Conservation (phyloP, 35 echinoderm and acorn worm genomes). For the Apostichopus parvimensis region DNA sequence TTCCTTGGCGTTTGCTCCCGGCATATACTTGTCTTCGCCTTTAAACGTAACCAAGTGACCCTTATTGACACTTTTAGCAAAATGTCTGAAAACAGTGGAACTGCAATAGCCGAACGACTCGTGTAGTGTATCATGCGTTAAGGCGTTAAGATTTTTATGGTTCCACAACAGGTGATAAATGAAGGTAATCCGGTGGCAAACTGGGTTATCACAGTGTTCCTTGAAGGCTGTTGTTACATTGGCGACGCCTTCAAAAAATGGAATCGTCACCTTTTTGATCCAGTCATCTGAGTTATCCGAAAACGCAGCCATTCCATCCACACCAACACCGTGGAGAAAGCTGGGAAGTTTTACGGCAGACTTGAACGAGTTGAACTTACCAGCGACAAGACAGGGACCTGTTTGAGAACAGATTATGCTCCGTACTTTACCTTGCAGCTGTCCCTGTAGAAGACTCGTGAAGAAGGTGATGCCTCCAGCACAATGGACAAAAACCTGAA, state of each 20-base stretch:
- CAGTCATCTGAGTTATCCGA: conserved; percentile 32
- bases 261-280: conserved; percentile 43
- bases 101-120: conserved; percentile 65
- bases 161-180: conserved; percentile 70
- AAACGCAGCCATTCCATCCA: conserved; percentile 64
- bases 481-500: conserved; percentile 69
- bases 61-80: conserved; percentile 57
- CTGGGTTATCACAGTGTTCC: conserved; percentile 73
- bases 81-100: conserved; percentile 53
- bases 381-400: conserved; percentile 57
- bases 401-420: conserved; percentile 69
- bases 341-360: conserved; percentile 53
- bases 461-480: conserved; percentile 59
- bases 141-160: conserved; percentile 62
- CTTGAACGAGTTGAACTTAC: conserved; percentile 62
- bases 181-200: conserved; percentile 75
- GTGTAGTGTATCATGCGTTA: conserved; percentile 75
- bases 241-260: conserved; percentile 51
- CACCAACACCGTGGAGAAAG: conserved; percentile 67
- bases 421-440: conserved; percentile 63
- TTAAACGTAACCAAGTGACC: conserved; percentile 59
- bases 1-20: conserved; percentile 22
- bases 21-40: conserved; percentile 65
- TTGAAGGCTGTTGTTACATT: conserved; percentile 54
- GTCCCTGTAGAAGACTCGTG: conserved; percentile 49